A percentile compares a stretch with the other conserved stretches of the same genome.
These are phyloP conservation scores for Cheilinus undulatus DNA, from an alignment of 2,113 vertebrate genomes.

Conservation along the genomic window DNA sequence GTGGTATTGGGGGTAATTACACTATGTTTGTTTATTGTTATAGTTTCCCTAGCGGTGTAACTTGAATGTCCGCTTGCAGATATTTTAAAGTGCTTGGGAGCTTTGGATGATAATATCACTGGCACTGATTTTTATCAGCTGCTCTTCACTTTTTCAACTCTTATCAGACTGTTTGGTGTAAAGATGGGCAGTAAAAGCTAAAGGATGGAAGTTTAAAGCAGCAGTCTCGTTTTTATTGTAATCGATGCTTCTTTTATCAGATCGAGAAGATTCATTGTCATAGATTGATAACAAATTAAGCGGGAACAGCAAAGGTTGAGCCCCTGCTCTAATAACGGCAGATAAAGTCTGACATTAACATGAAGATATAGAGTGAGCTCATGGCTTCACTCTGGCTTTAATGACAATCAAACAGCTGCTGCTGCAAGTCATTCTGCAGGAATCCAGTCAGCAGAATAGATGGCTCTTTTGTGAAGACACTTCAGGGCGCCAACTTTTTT, in stretches of 20 bases:
- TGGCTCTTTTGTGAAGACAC: conserved; percentile 76
- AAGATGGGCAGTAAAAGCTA: not conserved
- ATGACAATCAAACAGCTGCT: conserved; percentile 77
- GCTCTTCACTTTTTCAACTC: conserved; percentile 26
- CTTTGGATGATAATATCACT: conserved; percentile 54
- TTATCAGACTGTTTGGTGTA: conserved; percentile 24
- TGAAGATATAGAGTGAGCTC: conserved; percentile 65
- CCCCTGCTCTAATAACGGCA: conserved; percentile 17
- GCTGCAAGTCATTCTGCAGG: conserved; percentile 75
- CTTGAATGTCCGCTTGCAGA: conserved; percentile 52
- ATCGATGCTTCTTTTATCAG: not conserved
- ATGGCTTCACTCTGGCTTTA: conserved; percentile 52
- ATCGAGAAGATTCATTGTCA: conserved; percentile 15
- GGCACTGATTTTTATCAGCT: conserved; percentile 49
- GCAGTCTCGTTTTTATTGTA: not conserved
- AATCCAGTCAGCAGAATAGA: conserved; percentile 78
- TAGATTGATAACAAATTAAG: conserved; percentile 34
- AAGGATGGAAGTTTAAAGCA: conserved; percentile 10
- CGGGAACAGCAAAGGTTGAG: conserved; percentile 27
- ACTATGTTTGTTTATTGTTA: conserved; percentile 75
- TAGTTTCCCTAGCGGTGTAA: conserved; percentile 57
- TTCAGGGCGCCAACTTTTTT: conserved; percentile 60
- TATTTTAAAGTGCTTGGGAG: conserved; percentile 60
- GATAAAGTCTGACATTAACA: conserved; percentile 63
- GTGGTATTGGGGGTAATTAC: conserved; percentile 71